Evolutionary conservation across 2,797 vertebrate species (phyloP).

Genomic region (Sebastes baramenuke): DNA sequence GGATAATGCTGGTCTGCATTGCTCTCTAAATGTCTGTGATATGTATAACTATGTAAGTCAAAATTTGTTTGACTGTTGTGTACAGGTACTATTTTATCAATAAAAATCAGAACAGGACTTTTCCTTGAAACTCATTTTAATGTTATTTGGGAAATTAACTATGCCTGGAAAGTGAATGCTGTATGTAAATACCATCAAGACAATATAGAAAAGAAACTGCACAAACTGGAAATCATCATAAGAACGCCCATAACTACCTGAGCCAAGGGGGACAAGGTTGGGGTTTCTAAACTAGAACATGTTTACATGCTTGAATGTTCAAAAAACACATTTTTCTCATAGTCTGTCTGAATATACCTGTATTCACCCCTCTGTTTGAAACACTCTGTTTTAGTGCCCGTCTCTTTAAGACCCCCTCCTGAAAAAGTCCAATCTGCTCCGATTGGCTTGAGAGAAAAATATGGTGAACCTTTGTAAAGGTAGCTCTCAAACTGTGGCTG

Average conservation of each 20-base stretch:
- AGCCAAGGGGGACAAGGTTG: not conserved
- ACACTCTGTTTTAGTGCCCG: too few species aligned
- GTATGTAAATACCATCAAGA: not conserved
- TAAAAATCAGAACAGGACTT: constrained; percentile 74
- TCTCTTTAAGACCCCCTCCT: too few species aligned
- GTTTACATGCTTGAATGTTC: too few species aligned
- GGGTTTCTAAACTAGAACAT: too few species aligned
- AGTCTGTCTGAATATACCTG: too few species aligned
- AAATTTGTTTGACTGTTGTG: constrained; percentile 77
- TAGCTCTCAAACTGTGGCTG: not conserved
- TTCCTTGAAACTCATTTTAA: constrained; percentile 35
- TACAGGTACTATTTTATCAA: constrained; percentile 85
- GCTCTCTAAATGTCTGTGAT: constrained; percentile 75
- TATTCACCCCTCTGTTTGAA: too few species aligned
- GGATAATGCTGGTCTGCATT: constrained; percentile 71
- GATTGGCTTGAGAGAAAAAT: not conserved
- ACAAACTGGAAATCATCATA: not conserved
- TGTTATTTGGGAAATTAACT: constrained; percentile 2
- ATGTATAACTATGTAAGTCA: constrained; percentile 75
- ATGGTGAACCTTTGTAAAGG: not conserved
- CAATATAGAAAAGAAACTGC: not conserved
- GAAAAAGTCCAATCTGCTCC: not conserved
- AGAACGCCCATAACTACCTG: not conserved
- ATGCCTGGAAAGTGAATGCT: not conserved
- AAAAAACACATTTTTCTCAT: too few species aligned